These are phyloP conservation scores for Anastrepha obliqua DNA, from an alignment of 1,140 invertebrate genomes.

Conservation along the genomic window DNA sequence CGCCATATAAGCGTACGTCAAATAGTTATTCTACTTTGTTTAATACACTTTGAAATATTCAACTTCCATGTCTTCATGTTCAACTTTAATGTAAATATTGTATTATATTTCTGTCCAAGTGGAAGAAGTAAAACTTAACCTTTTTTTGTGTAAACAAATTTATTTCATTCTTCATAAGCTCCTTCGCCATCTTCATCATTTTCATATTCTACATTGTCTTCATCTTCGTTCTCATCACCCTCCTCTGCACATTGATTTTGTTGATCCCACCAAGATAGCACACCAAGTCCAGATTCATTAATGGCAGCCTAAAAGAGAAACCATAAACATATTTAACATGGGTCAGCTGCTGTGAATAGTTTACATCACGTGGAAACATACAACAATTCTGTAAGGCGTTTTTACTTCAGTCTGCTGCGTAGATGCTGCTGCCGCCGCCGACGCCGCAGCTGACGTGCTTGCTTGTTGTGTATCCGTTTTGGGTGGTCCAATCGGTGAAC, in stretches of 20 bases:
- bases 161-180: slow-evolving; percentile 68
- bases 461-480: slow-evolving; percentile 74
- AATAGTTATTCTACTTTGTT: no score
- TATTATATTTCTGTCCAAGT: no score
- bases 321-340: background rate
- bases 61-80: no score
- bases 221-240: slow-evolving; percentile 66
- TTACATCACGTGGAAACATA: slow-evolving; percentile 68
- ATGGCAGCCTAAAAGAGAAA: slow-evolving; percentile 81
- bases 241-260: slow-evolving; percentile 68
- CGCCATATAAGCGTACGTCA: no score
- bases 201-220: slow-evolving; percentile 71
- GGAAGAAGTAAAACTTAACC: no score
- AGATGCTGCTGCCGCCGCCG: slow-evolving; percentile 63
- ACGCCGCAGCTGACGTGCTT: slow-evolving; percentile 74
- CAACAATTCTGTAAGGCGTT: slow-evolving; percentile 84
- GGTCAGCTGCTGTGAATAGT: no score
- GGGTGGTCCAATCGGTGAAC: slow-evolving; percentile 83
- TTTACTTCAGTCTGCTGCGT: slow-evolving; percentile 77
- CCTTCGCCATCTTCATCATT: slow-evolving; percentile 73
- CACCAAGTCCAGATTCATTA: slow-evolving; percentile 92
- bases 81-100: no score
- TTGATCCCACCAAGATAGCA: slow-evolving; percentile 90
- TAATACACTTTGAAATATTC: no score
- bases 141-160: slow-evolving; percentile 40